Base-by-base conservation (phyloP, 2,113 vertebrate genomes). In the Actinemys pallida region DNA sequence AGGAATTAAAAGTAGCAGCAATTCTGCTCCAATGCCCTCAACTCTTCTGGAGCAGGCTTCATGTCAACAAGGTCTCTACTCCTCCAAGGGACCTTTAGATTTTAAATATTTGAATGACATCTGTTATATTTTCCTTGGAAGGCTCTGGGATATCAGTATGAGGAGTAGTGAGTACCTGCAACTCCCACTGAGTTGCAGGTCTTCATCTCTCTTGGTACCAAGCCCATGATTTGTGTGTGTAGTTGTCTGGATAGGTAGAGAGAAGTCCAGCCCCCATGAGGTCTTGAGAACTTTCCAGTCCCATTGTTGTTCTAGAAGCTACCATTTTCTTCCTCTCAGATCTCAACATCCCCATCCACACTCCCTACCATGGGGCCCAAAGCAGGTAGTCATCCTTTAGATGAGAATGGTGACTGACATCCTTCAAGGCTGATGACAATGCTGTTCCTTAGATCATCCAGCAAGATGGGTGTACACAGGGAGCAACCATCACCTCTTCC, bases 61-160 rank as follows among this genome's bases (percentile, higher is more conserved):
- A 76, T 47, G 69, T 52, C 59, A 78, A 84, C 81, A 86, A 94
- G 49, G 56, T 90, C 87, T 62, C 16, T 39, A 2, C 89, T 59
- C 69, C 42, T 94, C 56, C 89, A 49, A 39, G 79, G 93, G 91
- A 72, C 69, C 86, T 92, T 97, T 95, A 92, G 56, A 88, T 91
- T 95, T 47, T 86, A 90, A 98, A 96, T 92, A 20, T 97, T 93
- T 93, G 95, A 97, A 97, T 96, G 96, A 92, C 31, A 56, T 95
- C 90, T 94, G 93, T 95, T 96, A 92, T 87, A 84, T 5, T 0
- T 94, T 85, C 88, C 95, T 93, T 90, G 54, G 54, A 93, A 76
- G 53, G 59, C 35, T 79, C 20, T 72, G n/a, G n/a, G 31, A 20
- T 72, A 39, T 72, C 65, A 72, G 17, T 10, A n/a, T 72, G 65